phyloP scores from a whole-genome alignment of 2,113 vertebrate genomes.

The Xiphias gladius region DNA sequence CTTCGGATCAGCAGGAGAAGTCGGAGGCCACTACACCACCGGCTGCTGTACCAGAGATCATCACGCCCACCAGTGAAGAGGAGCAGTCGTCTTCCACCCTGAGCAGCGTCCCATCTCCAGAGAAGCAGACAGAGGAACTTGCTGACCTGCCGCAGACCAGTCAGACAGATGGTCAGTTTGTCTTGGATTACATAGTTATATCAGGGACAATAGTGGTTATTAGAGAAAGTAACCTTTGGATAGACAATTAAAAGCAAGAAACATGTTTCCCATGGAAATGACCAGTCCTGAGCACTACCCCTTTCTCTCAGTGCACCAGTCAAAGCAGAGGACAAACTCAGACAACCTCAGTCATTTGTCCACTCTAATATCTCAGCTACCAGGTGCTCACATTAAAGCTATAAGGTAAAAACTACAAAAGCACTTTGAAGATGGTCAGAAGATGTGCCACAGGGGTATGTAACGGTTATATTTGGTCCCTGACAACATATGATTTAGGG shows the following conservation, averaged over 20 bases:
- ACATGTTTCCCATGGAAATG: neutral
- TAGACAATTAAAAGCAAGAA: neutral
- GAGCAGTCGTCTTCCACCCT: slow-evolving; percentile 32
- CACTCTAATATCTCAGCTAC: neutral
- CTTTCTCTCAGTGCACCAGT: neutral
- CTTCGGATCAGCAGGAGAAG: slow-evolving; percentile 47
- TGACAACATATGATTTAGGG: no score
- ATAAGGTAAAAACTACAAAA: no score
- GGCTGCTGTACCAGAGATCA: slow-evolving; percentile 34
- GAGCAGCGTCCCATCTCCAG: slow-evolving; percentile 55
- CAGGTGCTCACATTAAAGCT: neutral
- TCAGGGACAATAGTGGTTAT: neutral
- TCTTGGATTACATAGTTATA: neutral
- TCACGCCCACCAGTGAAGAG: slow-evolving; percentile 53
- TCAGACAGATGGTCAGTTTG: slow-evolving; percentile 45
- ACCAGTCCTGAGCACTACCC: neutral
- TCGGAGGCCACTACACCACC: slow-evolving; percentile 30
- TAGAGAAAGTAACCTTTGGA: neutral
- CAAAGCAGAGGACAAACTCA: neutral
- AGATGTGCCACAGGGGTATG: no score
- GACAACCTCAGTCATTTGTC: neutral
- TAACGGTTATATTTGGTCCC: no score
- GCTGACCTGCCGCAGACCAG: slow-evolving; percentile 14
- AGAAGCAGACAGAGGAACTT: slow-evolving; percentile 38
- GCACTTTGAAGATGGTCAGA: no score